Conservation (phyloP, 2,113 vertebrate genomes). For the Acrocephalus arundinaceus region DNA sequence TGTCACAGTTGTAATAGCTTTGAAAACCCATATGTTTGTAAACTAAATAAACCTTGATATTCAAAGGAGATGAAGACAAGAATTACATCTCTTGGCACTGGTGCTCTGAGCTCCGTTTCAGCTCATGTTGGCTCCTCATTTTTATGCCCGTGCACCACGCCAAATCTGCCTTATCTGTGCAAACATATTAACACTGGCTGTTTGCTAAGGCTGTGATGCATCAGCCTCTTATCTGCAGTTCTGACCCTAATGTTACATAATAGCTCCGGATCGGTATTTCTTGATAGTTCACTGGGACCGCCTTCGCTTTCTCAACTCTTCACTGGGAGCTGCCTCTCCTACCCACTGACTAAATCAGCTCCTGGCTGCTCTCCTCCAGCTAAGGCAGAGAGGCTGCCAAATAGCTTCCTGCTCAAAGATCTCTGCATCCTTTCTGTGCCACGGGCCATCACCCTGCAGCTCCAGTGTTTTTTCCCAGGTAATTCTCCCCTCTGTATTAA, state of each 20-base stretch:
- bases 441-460: neutral
- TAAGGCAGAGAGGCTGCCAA: conserved; percentile 34
- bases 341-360: conserved; percentile 29
- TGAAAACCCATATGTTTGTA: conserved; percentile 69
- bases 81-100: conserved; percentile 70
- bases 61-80: conserved; percentile 68
- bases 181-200: conserved; percentile 50
- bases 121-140: conserved; percentile 55
- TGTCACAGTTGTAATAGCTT: conserved; percentile 65
- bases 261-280: neutral
- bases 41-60: conserved; percentile 70
- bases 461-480: neutral
- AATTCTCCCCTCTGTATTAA: neutral
- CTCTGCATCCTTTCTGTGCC: neutral
- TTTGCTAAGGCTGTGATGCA: conserved; percentile 24
- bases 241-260: conserved; percentile 47
- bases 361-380: neutral
- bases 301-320: conserved; percentile 19
- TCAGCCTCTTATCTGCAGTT: conserved; percentile 35
- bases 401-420: conserved; percentile 8
- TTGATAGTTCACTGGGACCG: conserved; percentile 3
- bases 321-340: conserved; percentile 1
- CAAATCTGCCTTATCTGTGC: conserved; percentile 66
- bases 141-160: conserved; percentile 25
- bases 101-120: conserved; percentile 56